Evolutionary conservation across 2,113 vertebrate genomes (phyloP).

Genomic region (Colossoma macropomum): DNA sequence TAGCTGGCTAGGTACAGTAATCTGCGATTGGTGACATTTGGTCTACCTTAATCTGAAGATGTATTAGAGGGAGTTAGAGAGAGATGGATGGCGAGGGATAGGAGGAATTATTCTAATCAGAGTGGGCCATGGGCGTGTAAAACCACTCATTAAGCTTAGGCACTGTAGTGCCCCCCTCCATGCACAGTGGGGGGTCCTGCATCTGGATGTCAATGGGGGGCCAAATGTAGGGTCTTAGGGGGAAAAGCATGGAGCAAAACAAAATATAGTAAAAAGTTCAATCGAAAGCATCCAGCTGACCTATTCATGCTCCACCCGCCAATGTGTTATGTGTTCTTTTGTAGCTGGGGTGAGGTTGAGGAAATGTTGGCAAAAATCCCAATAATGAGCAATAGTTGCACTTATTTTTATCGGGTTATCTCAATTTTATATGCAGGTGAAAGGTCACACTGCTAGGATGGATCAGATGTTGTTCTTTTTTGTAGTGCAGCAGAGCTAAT

Average conservation of each 20-base stretch:
- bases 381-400: too few relatives aligned
- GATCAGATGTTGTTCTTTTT: too few relatives aligned
- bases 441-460: too few relatives aligned
- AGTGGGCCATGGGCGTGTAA: slow-evolving; percentile 88
- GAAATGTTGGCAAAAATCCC: too few relatives aligned
- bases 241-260: slow-evolving; percentile 83
- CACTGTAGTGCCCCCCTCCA: slow-evolving; percentile 75
- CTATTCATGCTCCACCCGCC: background rate
- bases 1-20: slow-evolving; percentile 92
- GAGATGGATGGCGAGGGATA: slow-evolving; percentile 30
- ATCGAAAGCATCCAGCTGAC: background rate
- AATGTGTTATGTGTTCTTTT: background rate
- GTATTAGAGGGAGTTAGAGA: slow-evolving; percentile 82
- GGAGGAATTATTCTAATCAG: slow-evolving; percentile 89
- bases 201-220: slow-evolving; percentile 87
- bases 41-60: slow-evolving; percentile 93
- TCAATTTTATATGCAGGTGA: too few relatives aligned
- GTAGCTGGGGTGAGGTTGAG: background rate
- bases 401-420: too few relatives aligned
- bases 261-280: slow-evolving; percentile 51
- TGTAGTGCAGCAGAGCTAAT: too few relatives aligned
- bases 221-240: slow-evolving; percentile 44
- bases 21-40: slow-evolving; percentile 91
- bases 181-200: slow-evolving; percentile 84
- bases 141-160: slow-evolving; percentile 95